Evolutionary conservation across 23 tunicate genomes (phyloP).

Genomic region (Aplidium turbinatum): DNA sequence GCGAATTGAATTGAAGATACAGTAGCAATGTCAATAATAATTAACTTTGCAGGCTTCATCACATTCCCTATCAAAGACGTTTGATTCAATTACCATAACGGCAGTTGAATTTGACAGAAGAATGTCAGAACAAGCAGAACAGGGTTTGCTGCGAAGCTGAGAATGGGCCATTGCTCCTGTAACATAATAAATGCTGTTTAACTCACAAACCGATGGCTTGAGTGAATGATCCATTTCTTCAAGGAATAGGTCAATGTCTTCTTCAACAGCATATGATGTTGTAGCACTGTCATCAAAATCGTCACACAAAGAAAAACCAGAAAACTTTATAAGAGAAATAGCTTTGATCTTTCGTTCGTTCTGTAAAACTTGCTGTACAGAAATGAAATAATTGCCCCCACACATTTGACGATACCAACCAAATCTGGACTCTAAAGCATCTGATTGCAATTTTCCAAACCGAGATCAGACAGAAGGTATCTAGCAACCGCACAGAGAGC

Average conservation of each 20-base stretch:
- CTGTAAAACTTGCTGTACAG: slow-evolving; percentile 21
- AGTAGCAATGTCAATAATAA: slow-evolving; percentile 23
- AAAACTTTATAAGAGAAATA: slow-evolving; percentile 25
- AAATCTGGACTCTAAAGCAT: slow-evolving; percentile 24
- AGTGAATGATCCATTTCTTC: slow-evolving; percentile 6
- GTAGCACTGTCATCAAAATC: slow-evolving; percentile 17
- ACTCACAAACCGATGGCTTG: slow-evolving; percentile 12
- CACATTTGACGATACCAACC: slow-evolving; percentile 27
- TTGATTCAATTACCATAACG: slow-evolving; percentile 1
- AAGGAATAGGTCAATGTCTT: slow-evolving; percentile 14
- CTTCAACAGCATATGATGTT: not conserved
- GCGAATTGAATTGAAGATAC: slow-evolving; percentile 10
- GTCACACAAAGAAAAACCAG: slow-evolving; percentile 8
- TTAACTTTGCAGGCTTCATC: slow-evolving; percentile 19
- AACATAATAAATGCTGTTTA: slow-evolving; percentile 24
- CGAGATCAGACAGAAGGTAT: slow-evolving; percentile 17
- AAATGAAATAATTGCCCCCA: slow-evolving; percentile 26
- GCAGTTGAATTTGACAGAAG: slow-evolving; percentile 9
- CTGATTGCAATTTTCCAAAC: slow-evolving; percentile 32
- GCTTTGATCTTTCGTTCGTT: slow-evolving; percentile 34
- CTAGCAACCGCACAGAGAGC: slow-evolving; percentile 21
- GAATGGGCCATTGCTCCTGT: slow-evolving; percentile 29
- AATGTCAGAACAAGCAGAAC: slow-evolving; percentile 23
- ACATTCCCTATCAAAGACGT: slow-evolving; percentile 5
- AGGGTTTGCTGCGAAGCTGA: slow-evolving; percentile 25